phyloP scores from a whole-genome alignment of 2,797 vertebrate species.

The Fistularia tabacaria region DNA sequence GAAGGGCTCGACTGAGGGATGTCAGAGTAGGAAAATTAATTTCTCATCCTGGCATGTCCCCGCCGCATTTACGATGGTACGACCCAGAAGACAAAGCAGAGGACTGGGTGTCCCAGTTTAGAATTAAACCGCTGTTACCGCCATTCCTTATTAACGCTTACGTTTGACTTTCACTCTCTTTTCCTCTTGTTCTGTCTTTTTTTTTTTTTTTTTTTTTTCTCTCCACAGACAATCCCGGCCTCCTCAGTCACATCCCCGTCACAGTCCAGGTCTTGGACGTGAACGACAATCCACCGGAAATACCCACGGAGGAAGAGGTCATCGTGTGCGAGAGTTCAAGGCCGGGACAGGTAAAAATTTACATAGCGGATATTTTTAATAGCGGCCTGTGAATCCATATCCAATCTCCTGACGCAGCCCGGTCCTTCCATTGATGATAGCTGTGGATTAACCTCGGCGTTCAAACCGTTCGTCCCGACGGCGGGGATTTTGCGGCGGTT shows the following conservation, averaged over 20 bases:
- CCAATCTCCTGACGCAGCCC: not conserved
- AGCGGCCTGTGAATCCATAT: not conserved
- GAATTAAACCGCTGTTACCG: slow-evolving; percentile 13
- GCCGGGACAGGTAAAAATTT: slow-evolving; percentile 85
- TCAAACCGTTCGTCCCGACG: too few relatives aligned
- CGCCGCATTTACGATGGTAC: not conserved
- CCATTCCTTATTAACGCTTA: slow-evolving; percentile 17
- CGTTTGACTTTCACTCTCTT: slow-evolving; percentile 16
- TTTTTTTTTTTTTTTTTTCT: slow-evolving; percentile 13
- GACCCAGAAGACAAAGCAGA: slow-evolving; percentile 16
- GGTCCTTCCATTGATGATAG: not conserved
- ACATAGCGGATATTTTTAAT: too few relatives aligned
- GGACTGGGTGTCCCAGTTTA: slow-evolving; percentile 32
- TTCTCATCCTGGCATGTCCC: slow-evolving; percentile 22
- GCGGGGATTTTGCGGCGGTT: too few relatives aligned
- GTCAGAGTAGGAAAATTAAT: slow-evolving; percentile 1
- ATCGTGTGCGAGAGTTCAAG: slow-evolving; percentile 92
- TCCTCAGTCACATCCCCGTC: slow-evolving; percentile 85
- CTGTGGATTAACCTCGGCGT: slow-evolving; percentile 15
- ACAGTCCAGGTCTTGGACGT: slow-evolving; percentile 90
- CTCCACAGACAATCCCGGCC: slow-evolving; percentile 82
- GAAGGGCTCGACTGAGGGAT: too few relatives aligned
- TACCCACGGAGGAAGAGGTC: slow-evolving; percentile 85
- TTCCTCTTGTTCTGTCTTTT: slow-evolving; percentile 10
- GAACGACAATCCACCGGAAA: slow-evolving; percentile 92